A percentile compares a stretch with the other conserved stretches of the same genome.
phyloP scores from a whole-genome alignment of 2,888 invertebrate genomes.

The Cataglyphis altisquamis region DNA sequence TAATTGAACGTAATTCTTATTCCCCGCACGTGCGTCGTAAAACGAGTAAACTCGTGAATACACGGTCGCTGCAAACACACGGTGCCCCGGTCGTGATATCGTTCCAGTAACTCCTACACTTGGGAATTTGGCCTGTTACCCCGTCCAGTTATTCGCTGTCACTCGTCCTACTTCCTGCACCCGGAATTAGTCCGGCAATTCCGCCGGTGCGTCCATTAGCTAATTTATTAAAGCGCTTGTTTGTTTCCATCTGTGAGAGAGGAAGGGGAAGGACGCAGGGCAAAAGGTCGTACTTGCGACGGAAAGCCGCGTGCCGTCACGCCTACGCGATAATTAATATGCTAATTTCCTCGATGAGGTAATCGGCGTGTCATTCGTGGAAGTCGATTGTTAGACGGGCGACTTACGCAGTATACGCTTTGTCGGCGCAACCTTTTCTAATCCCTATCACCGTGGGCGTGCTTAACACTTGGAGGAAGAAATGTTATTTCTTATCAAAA shows the following conservation, averaged over 20 bases:
- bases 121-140: conserved; percentile 33
- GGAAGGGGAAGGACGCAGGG: not conserved
- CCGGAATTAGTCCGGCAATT: conserved; percentile 57
- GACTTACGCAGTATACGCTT: not conserved
- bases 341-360: conserved; percentile 69
- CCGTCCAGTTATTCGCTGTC: conserved; percentile 1
- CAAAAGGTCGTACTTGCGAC: conserved; percentile 59
- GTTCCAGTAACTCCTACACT: conserved; percentile 37
- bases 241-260: conserved; percentile 43
- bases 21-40: conserved; percentile 68
- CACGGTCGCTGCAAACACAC: not conserved
- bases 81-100: not conserved
- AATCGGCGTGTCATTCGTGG: conserved; percentile 67
- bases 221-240: conserved; percentile 72
- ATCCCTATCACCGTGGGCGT: not conserved
- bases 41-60: conserved; percentile 57
- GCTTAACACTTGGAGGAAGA: not conserved
- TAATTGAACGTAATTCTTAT: conserved; percentile 77
- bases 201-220: conserved; percentile 60
- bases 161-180: conserved; percentile 59
- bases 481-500: not conserved
- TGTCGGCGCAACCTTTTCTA: not conserved
- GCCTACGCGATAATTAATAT: conserved; percentile 73
- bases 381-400: conserved; percentile 55
- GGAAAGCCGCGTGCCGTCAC: conserved; percentile 52